These are phyloP conservation scores for Heptranchias perlo DNA, from an alignment of 2,113 vertebrate species.

Conservation along the genomic window DNA sequence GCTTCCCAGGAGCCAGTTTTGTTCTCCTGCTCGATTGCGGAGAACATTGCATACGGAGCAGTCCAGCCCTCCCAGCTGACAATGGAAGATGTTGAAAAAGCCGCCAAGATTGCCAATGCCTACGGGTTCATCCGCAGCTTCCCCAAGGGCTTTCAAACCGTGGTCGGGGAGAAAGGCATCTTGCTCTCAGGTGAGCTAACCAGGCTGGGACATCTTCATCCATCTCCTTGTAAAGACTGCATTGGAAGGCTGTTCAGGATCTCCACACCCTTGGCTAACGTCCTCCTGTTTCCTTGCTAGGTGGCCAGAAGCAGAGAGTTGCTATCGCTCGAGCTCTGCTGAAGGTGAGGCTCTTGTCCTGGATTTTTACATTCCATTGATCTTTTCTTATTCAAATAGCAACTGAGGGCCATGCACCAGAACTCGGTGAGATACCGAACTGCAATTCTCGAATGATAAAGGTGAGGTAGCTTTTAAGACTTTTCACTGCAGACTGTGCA, in stretches of 20 bases:
- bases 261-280: neutral
- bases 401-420: neutral
- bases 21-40: slow-evolving; percentile 90
- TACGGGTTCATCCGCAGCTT: slow-evolving; percentile 76
- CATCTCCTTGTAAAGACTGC: neutral
- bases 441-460: too few relatives aligned
- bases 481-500: too few relatives aligned
- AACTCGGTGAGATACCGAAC: too few relatives aligned
- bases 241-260: neutral
- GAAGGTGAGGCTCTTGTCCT: slow-evolving; percentile 64
- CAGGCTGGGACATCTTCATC: neutral
- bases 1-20: slow-evolving; percentile 78
- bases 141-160: slow-evolving; percentile 78
- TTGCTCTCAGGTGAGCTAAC: slow-evolving; percentile 78
- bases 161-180: slow-evolving; percentile 92
- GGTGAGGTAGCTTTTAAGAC: too few relatives aligned
- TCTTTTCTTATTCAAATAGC: slow-evolving; percentile 8
- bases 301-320: slow-evolving; percentile 95
- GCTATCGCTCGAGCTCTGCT: slow-evolving; percentile 91
- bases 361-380: too few relatives aligned
- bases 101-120: slow-evolving; percentile 81
- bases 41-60: slow-evolving; percentile 94
- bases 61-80: slow-evolving; percentile 66
- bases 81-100: slow-evolving; percentile 67
- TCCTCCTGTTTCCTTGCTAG: slow-evolving; percentile 50